A percentile compares a stretch with the other conserved stretches of the same genome.
Evolutionary conservation across 2,797 vertebrate genomes (phyloP).

Genomic region (Gobionotothen gibberifrons): DNA sequence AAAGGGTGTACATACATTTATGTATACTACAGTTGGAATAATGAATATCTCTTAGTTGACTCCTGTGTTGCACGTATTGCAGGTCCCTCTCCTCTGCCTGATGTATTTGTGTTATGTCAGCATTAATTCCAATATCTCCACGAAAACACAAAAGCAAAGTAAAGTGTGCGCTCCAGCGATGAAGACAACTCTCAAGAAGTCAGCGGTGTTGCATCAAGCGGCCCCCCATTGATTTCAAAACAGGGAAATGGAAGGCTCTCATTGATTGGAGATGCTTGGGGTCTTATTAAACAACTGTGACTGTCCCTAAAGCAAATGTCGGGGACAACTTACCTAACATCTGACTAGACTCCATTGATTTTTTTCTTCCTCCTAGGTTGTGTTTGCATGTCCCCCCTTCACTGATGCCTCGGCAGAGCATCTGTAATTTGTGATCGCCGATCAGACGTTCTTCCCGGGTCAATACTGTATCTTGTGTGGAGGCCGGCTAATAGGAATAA

Average conservation of each 20-base stretch:
- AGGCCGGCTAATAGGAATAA: conserved; percentile 83
- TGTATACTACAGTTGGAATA: neutral
- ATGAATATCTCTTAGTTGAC: neutral
- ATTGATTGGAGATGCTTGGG: conserved; percentile 83
- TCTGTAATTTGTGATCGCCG: conserved; percentile 80
- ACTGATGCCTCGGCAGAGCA: conserved; percentile 53
- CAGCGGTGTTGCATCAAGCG: conserved; percentile 71
- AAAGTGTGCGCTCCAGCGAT: conserved; percentile 29
- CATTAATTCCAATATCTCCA: conserved; percentile 11
- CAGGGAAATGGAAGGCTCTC: conserved; percentile 73
- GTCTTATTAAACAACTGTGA: conserved; percentile 87
- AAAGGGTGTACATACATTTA: neutral
- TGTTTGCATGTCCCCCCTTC: conserved; percentile 74
- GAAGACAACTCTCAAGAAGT: conserved; percentile 71
- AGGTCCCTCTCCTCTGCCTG: neutral
- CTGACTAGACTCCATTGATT: conserved; percentile 85
- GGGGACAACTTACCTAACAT: conserved; percentile 82
- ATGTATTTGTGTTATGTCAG: conserved; percentile 1
- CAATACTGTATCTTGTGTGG: conserved; percentile 77
- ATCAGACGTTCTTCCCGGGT: conserved; percentile 71
- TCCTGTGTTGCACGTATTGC: neutral
- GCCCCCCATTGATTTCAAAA: conserved; percentile 80
- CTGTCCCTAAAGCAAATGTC: conserved; percentile 80
- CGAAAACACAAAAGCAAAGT: conserved; percentile 29
- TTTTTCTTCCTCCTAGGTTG: conserved; percentile 56